Base-by-base conservation (phyloP, 1,140 invertebrate genomes). In the Caenorhabditis tropicalis region DNA sequence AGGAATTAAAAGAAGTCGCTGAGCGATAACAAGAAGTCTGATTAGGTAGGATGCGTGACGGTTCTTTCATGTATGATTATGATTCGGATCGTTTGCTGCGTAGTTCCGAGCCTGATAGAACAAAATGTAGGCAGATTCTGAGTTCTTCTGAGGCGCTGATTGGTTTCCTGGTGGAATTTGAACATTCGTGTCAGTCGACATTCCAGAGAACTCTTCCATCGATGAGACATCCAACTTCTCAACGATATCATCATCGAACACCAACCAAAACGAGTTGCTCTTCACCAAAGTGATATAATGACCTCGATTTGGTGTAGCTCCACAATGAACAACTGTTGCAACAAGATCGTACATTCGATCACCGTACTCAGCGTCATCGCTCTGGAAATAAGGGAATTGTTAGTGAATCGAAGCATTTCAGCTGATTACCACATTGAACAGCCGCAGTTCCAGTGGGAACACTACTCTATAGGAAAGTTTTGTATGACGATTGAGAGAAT, bases 241-340 rank as follows among this genome's bases (percentile, higher is more conserved):
- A 83, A 99, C 98, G 94, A 99, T 96, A 92, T 99, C 98, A 93
- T 99, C 98, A 92, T 99, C 98, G 93, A 99, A 99, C 1, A 99
- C 94, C 86, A 99, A 93, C 98, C 98, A 99, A 92, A 98, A 96
- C 39, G 97, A 96, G 92, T 98, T 96, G 92, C 96, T 98, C 93
- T 99, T 99, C 33, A 99, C 98, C 92, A 99, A 97, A 91, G 96
- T 98, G 92, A 99, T 99, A 92, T 99, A 99, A 93, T 99, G 98
- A 49, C 98, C 98, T 86, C 98, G 93, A 93, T 99, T 99, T 87
- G 97, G 96, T 70, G 97, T 97, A 88, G 96, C 98, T 82, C 98
- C 98, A 93, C 98, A 99, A 93, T 99, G 98, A 88, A 99, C 97
- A 60, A 99, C 98, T 88, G 99, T 97, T 81, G 98, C 97, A 56